phyloP scores from a whole-genome alignment of 1,140 invertebrate species.

The Drosophila leontia region DNA sequence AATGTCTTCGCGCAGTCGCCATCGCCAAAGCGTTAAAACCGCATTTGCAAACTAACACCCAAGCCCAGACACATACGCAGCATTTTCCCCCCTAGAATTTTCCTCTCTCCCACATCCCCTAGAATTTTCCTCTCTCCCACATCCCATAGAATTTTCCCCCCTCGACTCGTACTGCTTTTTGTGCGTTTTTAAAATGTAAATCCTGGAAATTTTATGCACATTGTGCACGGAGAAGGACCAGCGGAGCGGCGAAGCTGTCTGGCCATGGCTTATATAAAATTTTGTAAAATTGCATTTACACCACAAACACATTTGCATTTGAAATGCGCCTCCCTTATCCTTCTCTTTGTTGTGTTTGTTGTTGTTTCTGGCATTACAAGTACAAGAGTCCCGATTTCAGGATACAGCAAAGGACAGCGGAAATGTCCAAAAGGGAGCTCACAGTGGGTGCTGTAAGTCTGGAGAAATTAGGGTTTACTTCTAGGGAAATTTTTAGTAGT shows the following conservation, averaged over 20 bases:
- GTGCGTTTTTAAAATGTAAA: conserved; percentile 80
- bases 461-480: background rate
- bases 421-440: conserved; percentile 22
- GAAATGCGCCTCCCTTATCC: conserved; percentile 56
- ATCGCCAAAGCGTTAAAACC: conserved; percentile 76
- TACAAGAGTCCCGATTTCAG: conserved; percentile 65
- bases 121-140: background rate
- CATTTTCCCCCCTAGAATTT: background rate
- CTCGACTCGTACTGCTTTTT: conserved; percentile 30
- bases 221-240: conserved; percentile 32
- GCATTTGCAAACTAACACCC: conserved; percentile 75
- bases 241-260: conserved; percentile 7
- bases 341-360: conserved; percentile 16
- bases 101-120: background rate
- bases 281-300: conserved; percentile 84
- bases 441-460: conserved; percentile 12
- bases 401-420: conserved; percentile 38
- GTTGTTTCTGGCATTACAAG: conserved; percentile 51
- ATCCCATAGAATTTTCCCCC: background rate
- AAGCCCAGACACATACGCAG: conserved; percentile 26
- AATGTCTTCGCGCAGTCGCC: conserved; percentile 74
- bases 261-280: conserved; percentile 73
- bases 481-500: background rate
- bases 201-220: conserved; percentile 81
- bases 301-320: conserved; percentile 84